Percentiles rank a stretch among this genome's conserved stretches.
These are phyloP conservation scores for Noctua comes DNA, from an alignment of 2,888 invertebrate genomes.

Conservation along the genomic window DNA sequence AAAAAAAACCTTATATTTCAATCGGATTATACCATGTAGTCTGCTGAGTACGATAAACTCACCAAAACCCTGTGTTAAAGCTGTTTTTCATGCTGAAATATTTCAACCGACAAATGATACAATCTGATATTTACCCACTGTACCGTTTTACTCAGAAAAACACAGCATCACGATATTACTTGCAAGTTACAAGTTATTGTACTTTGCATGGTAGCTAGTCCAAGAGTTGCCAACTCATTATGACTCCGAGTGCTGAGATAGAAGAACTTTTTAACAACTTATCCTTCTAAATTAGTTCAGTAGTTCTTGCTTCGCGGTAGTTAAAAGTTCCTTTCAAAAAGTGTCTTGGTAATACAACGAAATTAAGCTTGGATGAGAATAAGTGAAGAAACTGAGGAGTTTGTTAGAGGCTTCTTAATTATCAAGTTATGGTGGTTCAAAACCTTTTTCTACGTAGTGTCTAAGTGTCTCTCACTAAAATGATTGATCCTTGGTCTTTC, in stretches of 20 bases:
- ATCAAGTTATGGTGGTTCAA: background rate
- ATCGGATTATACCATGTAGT: too few species aligned
- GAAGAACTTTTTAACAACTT: slow-evolving; percentile 48
- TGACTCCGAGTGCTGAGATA: slow-evolving; percentile 24
- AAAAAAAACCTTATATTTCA: too few species aligned
- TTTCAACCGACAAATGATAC: background rate
- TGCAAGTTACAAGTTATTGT: slow-evolving; percentile 35
- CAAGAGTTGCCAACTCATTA: slow-evolving; percentile 52
- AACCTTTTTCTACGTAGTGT: background rate
- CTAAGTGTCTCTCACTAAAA: background rate
- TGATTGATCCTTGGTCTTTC: background rate
- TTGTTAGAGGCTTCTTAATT: background rate
- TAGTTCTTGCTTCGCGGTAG: slow-evolving; percentile 39
- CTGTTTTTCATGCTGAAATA: background rate
- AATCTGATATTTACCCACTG: background rate
- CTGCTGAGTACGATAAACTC: background rate
- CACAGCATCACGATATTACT: slow-evolving; percentile 7
- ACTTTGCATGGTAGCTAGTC: slow-evolving; percentile 6
- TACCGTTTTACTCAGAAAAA: slow-evolving; percentile 15
- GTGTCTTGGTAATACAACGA: slow-evolving; percentile 31
- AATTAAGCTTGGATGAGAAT: slow-evolving; percentile 22
- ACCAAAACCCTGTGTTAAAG: background rate
- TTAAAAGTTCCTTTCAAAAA: slow-evolving; percentile 40
- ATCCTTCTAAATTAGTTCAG: slow-evolving; percentile 44
- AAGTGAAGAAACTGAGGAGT: background rate